These are phyloP conservation scores for Turnix velox DNA, from an alignment of 2,113 vertebrate genomes.

Conservation along the genomic window DNA sequence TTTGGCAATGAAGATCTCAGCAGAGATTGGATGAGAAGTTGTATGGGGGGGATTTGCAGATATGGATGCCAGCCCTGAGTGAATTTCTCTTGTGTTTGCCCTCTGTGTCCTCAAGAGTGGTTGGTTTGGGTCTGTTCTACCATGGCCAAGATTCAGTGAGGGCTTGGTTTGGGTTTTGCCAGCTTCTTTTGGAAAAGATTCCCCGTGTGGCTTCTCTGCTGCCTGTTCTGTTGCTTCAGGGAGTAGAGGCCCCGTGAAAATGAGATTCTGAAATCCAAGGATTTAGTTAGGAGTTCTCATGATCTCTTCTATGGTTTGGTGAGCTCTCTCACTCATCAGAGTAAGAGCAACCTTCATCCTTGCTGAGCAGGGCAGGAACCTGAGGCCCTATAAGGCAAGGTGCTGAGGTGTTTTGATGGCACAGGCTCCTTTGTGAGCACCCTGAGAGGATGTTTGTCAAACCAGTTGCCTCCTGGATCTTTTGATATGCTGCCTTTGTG, in stretches of 20 bases:
- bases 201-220: background rate
- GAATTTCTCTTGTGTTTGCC: background rate
- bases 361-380: background rate
- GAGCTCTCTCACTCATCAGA: fast-evolving
- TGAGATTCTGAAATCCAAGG: background rate
- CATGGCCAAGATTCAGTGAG: background rate
- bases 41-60: background rate
- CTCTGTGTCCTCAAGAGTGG: background rate
- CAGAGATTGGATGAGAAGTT: background rate
- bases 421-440: background rate
- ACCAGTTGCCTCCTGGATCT: background rate
- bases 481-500: background rate
- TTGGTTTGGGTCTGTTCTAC: background rate
- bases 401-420: background rate
- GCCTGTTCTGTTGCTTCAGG: background rate
- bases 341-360: background rate
- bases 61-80: background rate
- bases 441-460: constrained; percentile 55
- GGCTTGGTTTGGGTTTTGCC: background rate
- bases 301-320: fast-evolving
- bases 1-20: background rate
- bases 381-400: fast-evolving
- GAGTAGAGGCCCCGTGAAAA: background rate
- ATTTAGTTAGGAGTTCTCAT: fast-evolving
- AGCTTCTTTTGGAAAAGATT: background rate